Evolutionary conservation across 37 sponge, comb jelly and placozoan genomes (phyloP).

Genomic region (Chondrilla cf. caribensis): DNA sequence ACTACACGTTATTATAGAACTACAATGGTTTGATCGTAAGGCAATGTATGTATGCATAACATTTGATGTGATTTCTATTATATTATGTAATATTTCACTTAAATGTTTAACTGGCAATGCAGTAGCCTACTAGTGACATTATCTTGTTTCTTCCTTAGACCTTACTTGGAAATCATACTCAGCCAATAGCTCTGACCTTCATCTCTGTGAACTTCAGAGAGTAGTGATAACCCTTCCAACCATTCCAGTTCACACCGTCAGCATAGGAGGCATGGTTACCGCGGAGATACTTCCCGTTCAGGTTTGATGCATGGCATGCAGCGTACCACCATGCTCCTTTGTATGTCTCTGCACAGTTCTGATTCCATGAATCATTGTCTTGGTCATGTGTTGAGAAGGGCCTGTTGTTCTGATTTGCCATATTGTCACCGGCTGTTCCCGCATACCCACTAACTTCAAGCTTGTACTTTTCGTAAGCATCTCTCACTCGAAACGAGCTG

Average conservation of each 20-base stretch:
- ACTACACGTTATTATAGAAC: no score
- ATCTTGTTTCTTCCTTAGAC: no score
- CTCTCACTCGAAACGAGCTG: conserved; percentile 2
- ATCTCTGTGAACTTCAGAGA: conserved; percentile 30
- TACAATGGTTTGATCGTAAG: no score
- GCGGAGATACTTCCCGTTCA: neutral
- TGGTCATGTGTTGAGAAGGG: conserved; percentile 13
- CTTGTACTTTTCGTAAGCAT: neutral
- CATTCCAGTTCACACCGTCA: conserved; percentile 17
- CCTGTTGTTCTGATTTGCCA: neutral
- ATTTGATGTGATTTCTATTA: no score
- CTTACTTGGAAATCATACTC: no score
- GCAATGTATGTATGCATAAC: no score
- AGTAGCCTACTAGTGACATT: no score
- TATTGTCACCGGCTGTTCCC: conserved; percentile 18
- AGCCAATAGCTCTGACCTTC: conserved; percentile 16
- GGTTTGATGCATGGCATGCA: neutral
- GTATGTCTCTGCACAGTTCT: neutral
- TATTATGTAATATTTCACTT: no score
- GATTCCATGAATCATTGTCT: conserved; percentile 2
- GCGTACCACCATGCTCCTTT: conserved; percentile 27
- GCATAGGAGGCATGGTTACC: conserved; percentile 10
- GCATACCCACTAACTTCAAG: neutral
- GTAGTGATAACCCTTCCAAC: conserved; percentile 4
- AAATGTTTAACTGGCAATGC: no score